Base-by-base conservation (phyloP, 2,113 vertebrate species). In the Notechis scutatus region DNA sequence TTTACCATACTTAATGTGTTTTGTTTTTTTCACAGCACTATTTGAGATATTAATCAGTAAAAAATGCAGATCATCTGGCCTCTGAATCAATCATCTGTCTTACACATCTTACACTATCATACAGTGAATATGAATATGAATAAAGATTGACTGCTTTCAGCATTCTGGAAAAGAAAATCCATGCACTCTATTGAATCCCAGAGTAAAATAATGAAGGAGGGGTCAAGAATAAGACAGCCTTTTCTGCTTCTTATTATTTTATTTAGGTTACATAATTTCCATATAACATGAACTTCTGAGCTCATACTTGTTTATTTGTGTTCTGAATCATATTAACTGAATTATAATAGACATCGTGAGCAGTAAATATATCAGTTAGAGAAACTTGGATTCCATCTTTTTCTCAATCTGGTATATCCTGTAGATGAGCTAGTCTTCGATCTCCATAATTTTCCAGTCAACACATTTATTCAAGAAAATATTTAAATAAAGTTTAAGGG, bases 191-290 rank as follows among this genome's bases (percentile, higher is more conserved):
- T 88, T 93, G 64, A 89, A 93, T 91, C 87, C 92, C n/a, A 14
- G 45, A 81, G 93, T 3, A 87, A 57, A 91, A 91, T n/a, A 85
- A 95, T 3, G 3, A 0, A 91, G 39, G 86, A 93, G 4, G 50
- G 4, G 74, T 10, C 47, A 96, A 95, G 64, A 92, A 95, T 93
- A 57, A 93, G 54, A 47, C 85, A 92, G 61, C 69, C 34, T 95
- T 64, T 94, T 96, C 94, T 88, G 94, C 14, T 64, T 94, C 91
- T 57, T 94, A 97, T 95, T 94, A 55, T 91, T 88, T 95, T 92
- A 56, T 96, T 90, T 94, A 90, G 92, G 57, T 93, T 96, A 97
- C 85, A 88, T 96, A 94, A 92, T 91, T 96, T 92, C 87, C 94
- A 92, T 93, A 95, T 91, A 95, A 14, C 56, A 85, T 94, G 95